Base-by-base conservation (phyloP, 2,888 invertebrate genomes). In the Cerceris ruficornis region DNA sequence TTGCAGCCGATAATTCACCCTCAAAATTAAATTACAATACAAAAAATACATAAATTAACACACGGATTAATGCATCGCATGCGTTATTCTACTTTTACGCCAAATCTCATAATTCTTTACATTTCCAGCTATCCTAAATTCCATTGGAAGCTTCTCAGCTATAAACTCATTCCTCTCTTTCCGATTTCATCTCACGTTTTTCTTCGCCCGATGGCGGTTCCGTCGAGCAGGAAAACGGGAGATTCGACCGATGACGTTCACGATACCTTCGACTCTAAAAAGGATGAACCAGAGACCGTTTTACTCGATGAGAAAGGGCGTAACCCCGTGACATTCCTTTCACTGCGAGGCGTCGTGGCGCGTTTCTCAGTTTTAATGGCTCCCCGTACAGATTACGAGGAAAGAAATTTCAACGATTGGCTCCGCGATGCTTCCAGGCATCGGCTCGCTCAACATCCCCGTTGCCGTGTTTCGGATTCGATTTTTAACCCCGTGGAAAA, bases 261-360 rank as follows among this genome's bases (percentile, higher is more conserved):
- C 59, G 77, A 72, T 69, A 62, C 69, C 69, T 55, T 55, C 50
- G 64, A 57, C 59, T 28, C 75, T 75, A 82, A 80, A 75, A 65
- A 80, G 72, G 61, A 58, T 8, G 49, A 59, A 75, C 49, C 49
- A 28, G 52, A 61, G 67, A 39, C 69, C 74, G 68, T 73, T 77
- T 73, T 42, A 15, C 71, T 61, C 75, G 75, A 73, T 75, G 80
- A 78, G 74, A 83, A 85, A 85, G 72, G 75, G 73, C 74, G 77
- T 81, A 79, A 81, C 77, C 77, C 80, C 76, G 61, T 80, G 83
- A 81, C 85, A 85, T 85, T 85, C 81, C 75, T 80, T 79, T 76
- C 64, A 59, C 69, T 72, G 28, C 49, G 65, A 75, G 67, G 28
- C 77, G 54, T 75, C 79, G 66, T 64, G 69, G 69, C 65, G 50